Evolutionary conservation across 2,888 invertebrate species (phyloP).

Genomic region (Oligia strigilis): DNA sequence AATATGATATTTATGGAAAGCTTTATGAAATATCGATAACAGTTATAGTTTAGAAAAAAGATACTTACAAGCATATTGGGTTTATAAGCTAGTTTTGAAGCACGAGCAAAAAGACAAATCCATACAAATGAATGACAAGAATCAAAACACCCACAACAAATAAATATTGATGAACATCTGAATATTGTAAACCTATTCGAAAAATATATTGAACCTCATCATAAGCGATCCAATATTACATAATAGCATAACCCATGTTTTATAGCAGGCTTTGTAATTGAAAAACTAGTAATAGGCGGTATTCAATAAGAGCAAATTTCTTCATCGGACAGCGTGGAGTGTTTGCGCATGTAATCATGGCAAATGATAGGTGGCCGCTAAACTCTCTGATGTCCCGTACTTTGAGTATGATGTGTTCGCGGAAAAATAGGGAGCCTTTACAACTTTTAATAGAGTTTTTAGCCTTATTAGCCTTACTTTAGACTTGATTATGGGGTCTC

Average conservation of each 20-base stretch:
- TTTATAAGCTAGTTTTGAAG: not conserved
- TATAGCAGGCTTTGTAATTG: constrained; percentile 69
- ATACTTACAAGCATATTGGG: constrained; percentile 13
- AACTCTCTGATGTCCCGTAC: constrained; percentile 59
- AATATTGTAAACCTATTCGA: not conserved
- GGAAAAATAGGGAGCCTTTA: constrained; percentile 55
- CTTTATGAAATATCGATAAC: not conserved
- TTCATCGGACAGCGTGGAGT: constrained; percentile 81
- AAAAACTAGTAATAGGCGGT: constrained; percentile 72
- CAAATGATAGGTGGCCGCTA: constrained; percentile 80
- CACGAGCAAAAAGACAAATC: constrained; percentile 18
- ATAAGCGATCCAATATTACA: constrained; percentile 45
- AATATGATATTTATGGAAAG: constrained; percentile 19
- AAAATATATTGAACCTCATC: constrained; percentile 33
- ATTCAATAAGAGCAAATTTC: constrained; percentile 83
- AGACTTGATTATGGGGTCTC: constrained; percentile 36
- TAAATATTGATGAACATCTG: constrained; percentile 7
- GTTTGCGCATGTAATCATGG: constrained; percentile 80
- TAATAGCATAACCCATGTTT: constrained; percentile 50
- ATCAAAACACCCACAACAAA: constrained; percentile 17
- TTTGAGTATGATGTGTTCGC: constrained; percentile 52
- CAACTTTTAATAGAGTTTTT: constrained; percentile 42
- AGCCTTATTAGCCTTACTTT: constrained; percentile 17
- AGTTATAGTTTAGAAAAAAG: not conserved
- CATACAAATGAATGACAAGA: constrained; percentile 14